Evolutionary conservation across 2,888 invertebrate species (phyloP), one percentile per base, ranked within the genome.

Genomic region (Mactromeris polynyma): DNA sequence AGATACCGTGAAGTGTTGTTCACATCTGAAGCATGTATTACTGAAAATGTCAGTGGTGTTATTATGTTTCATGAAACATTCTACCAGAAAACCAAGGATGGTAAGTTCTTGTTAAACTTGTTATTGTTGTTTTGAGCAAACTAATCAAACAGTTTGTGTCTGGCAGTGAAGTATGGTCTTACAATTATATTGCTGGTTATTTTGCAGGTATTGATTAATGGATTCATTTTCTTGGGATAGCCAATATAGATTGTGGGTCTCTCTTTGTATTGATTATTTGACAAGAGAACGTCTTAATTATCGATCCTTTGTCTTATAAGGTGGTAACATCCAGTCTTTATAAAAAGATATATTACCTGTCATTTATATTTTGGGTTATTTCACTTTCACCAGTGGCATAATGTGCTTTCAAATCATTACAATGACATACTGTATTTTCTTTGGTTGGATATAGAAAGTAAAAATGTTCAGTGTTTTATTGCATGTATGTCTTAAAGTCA

Each of bases 41-140:
- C 96, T n/a, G 93, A 97, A 42, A 94, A 98, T 97, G 98, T 99
- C 96, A 99, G 99, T 86, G 99, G 99, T 73, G 99, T 99, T 87
- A 99, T 99, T 96, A 97, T 99, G 95, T 99, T 98, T 98, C 99
- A 99, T 97, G 99, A 99, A 97, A 99, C 99, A 7, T 97, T 99
- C 92, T 99, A 99, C 97, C 99, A 99, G 97, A 99, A 99, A 97
- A 97, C 98, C 83, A 98, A 98, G 92, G 98, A 99, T 96, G 98
- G 97, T 91, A 79, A 58, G 83, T 78, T 33, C 26, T 31, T 33
- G 51, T 33, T 46, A n/a, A n/a, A n/a, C n/a, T n/a, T n/a, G n/a
- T n/a, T n/a, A n/a, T n/a, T n/a, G n/a, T n/a, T n/a, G n/a, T n/a
- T n/a, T n/a, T n/a, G n/a, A n/a, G n/a, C n/a, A n/a, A n/a, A n/a